Percentiles rank a stretch among this genome's conserved stretches.
phyloP scores from a whole-genome alignment of 2,888 invertebrate genomes.

The Stenodema calcarata region DNA sequence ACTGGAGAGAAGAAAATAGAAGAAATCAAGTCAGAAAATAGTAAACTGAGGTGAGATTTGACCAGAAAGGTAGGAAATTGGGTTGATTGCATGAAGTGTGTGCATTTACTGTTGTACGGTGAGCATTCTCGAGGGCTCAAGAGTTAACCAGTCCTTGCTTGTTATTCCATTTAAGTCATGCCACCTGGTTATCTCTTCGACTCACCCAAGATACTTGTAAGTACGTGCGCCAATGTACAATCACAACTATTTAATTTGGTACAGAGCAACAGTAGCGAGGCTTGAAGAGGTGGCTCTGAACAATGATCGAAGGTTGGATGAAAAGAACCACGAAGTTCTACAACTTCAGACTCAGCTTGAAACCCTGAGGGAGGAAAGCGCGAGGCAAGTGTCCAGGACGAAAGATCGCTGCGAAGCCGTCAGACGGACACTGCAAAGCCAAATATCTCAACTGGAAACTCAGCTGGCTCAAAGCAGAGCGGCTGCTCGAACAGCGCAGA shows the following conservation, averaged over 20 bases:
- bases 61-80: too few species aligned
- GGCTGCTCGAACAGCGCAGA: conserved; percentile 70
- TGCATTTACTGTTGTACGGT: too few species aligned
- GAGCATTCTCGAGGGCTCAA: too few species aligned
- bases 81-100: too few species aligned
- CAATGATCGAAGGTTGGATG: conserved; percentile 69
- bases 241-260: too few species aligned
- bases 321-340: conserved; percentile 73
- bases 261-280: conserved; percentile 49
- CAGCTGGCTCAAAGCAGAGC: conserved; percentile 72
- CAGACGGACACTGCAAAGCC: conserved; percentile 69
- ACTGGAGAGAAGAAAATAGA: conserved; percentile 56
- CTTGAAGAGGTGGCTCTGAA: conserved; percentile 68
- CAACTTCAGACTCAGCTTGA: conserved; percentile 72
- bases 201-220: too few species aligned
- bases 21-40: conserved; percentile 61
- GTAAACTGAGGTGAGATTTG: conserved; percentile 58
- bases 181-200: too few species aligned
- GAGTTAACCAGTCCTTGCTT: too few species aligned
- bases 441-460: conserved; percentile 72
- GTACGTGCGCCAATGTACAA: neutral
- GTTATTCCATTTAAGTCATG: too few species aligned
- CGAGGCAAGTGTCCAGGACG: conserved; percentile 70
- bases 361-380: conserved; percentile 72
- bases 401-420: conserved; percentile 73